phyloP scores from a whole-genome alignment of 2,113 vertebrate genomes.

The Cromileptes altivelis region DNA sequence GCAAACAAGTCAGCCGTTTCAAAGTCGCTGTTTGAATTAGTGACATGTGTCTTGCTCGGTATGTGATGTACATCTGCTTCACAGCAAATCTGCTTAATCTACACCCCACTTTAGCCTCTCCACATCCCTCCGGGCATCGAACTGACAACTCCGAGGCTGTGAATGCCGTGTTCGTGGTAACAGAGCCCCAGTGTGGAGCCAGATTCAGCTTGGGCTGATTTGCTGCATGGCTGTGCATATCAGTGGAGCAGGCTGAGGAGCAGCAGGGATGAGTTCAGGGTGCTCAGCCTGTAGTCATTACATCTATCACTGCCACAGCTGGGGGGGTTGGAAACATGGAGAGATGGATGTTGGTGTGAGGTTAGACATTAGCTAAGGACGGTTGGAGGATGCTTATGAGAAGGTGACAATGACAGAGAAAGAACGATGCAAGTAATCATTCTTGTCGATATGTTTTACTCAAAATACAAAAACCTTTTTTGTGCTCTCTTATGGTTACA shows the following conservation, averaged over 20 bases:
- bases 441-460: not conserved
- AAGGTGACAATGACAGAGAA: slow-evolving; percentile 22
- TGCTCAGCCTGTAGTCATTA: slow-evolving; percentile 65
- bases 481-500: not conserved
- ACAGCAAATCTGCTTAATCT: slow-evolving; percentile 65
- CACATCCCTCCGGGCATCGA: slow-evolving; percentile 38
- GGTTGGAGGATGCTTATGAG: slow-evolving; percentile 16
- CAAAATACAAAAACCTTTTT: not conserved
- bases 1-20: slow-evolving; percentile 40
- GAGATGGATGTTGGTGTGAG: slow-evolving; percentile 40
- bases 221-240: slow-evolving; percentile 75
- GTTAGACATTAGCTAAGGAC: slow-evolving; percentile 41
- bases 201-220: slow-evolving; percentile 59
- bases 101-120: slow-evolving; percentile 53
- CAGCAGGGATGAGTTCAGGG: slow-evolving; percentile 71
- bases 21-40: slow-evolving; percentile 52
- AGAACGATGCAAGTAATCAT: not conserved
- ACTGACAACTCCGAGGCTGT: slow-evolving; percentile 49
- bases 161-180: slow-evolving; percentile 46
- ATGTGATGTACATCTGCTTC: slow-evolving; percentile 70
- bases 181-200: slow-evolving; percentile 60
- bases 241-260: slow-evolving; percentile 65
- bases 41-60: slow-evolving; percentile 52
- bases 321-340: slow-evolving; percentile 33
- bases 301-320: slow-evolving; percentile 68